Base-by-base conservation (phyloP, 2,113 vertebrate genomes). In the Prunella himalayana region DNA sequence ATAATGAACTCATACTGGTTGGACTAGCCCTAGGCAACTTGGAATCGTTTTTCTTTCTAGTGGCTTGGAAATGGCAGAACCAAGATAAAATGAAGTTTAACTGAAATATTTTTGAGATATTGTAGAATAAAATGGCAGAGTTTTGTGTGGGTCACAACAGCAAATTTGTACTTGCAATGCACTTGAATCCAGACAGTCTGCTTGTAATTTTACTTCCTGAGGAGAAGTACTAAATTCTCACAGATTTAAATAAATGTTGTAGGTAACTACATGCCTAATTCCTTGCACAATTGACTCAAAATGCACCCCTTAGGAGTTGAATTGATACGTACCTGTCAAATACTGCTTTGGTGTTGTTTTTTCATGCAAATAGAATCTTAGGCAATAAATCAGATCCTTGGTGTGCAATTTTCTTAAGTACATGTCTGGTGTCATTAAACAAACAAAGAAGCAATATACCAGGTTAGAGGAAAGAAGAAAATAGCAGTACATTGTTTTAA, bases 341-440 rank as follows among this genome's bases (percentile, higher is more conserved):
- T 88, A 86, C 72, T 85, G 47, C 70, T 56, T 87, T 86, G 39
- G 51, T 85, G 61, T 13, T 33, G 51, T 51, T 85, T 85, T 90
- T 82, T 61, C 84, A 51, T 64, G 78, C 89, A 90, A 82, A 94
- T 91, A 72, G 56, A 81, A 60, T 86, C 21, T 65, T 81, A 64
- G 69, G 45, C 57, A 90, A 97, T 95, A 94, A 94, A 93, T 94
- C 86, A 79, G 63, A 54, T 94, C 79, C 61, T 95, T 57, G 54
- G 73, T 94, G 86, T 91, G 68, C 82, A 91, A 56, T 96, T 97
- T 97, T 64, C 90, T 61, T 70, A 95, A 82, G 71, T 94, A 76
- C n/a, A 64, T 79, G 35, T 86, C 69, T 96, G 39, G 78, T 94
- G 59, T 93, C 79, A 95, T 91, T 94, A 93, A 97, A 82, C 57